Conservation (phyloP, 2,888 invertebrate species). For the Anorthoa munda region DNA sequence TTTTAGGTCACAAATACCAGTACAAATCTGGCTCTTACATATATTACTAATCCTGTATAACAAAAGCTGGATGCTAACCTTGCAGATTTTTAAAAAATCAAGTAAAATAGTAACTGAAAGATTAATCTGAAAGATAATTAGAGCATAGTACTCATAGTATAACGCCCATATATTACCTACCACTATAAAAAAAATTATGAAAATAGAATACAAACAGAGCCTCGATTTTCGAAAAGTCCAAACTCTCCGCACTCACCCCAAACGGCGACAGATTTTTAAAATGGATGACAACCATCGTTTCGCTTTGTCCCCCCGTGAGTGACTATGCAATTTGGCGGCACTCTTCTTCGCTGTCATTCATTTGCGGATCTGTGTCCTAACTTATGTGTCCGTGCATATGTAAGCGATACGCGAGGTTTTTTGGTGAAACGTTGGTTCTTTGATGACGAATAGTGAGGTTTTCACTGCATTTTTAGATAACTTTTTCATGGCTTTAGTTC, state of each 20-base stretch:
- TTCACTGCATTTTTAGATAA: background rate
- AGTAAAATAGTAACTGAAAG: too few species aligned
- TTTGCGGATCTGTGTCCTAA: conserved; percentile 68
- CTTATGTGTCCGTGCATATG: conserved; percentile 49
- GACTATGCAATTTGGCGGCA: conserved; percentile 84
- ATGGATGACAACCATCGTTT: conserved; percentile 87
- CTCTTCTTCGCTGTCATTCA: conserved; percentile 73
- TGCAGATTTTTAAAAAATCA: too few species aligned
- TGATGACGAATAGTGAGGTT: conserved; percentile 19
- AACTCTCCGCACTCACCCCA: conserved; percentile 26
- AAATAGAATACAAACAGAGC: background rate
- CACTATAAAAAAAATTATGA: too few species aligned
- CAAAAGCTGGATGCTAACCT: too few species aligned
- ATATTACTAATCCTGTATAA: too few species aligned
- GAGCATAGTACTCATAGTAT: too few species aligned
- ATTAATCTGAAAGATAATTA: too few species aligned
- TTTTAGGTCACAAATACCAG: too few species aligned
- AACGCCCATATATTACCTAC: too few species aligned
- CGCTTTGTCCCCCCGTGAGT: conserved; percentile 83
- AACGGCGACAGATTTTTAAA: conserved; percentile 85
- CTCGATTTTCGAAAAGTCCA: conserved; percentile 18
- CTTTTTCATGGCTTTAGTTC: background rate
- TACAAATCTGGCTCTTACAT: too few species aligned
- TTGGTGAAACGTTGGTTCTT: conserved; percentile 6
- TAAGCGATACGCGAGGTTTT: conserved; percentile 34